Conservation (phyloP, 2,113 vertebrate species). For the Sinocyclocheilus grahami region DNA sequence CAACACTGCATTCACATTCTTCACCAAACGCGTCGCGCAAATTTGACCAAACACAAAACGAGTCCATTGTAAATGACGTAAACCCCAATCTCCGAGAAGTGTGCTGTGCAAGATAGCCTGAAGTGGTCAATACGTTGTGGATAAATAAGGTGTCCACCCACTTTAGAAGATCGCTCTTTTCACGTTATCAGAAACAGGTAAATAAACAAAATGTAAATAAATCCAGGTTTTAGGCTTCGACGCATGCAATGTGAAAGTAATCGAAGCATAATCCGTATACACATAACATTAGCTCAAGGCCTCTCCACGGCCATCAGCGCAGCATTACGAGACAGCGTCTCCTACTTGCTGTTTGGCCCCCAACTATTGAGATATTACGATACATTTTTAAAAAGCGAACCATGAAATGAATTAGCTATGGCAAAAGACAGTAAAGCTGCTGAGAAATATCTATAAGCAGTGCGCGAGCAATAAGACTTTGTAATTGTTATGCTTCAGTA, state of each 20-base stretch:
- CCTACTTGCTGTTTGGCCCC: neutral
- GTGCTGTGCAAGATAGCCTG: slow-evolving; percentile 5
- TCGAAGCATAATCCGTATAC: neutral
- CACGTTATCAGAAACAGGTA: neutral
- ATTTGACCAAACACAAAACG: neutral
- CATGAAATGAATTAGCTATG: neutral
- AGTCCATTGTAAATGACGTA: slow-evolving; percentile 19
- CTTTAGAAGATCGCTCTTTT: slow-evolving; percentile 6
- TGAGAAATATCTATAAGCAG: neutral
- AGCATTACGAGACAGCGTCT: neutral
- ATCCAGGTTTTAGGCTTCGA: neutral
- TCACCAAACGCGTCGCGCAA: neutral
- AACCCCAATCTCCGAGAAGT: neutral
- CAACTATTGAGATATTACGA: neutral
- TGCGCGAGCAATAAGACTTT: neutral
- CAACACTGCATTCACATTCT: neutral
- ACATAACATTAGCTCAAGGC: neutral
- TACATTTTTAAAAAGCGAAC: neutral
- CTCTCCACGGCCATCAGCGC: neutral
- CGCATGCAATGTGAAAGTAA: neutral
- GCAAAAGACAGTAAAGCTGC: neutral
- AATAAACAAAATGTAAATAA: neutral
- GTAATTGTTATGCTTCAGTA: neutral
- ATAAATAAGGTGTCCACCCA: slow-evolving; percentile 25
- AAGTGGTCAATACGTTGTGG: slow-evolving; percentile 29